Conservation (phyloP, 1,140 invertebrate species). For the Conus betulinus region DNA sequence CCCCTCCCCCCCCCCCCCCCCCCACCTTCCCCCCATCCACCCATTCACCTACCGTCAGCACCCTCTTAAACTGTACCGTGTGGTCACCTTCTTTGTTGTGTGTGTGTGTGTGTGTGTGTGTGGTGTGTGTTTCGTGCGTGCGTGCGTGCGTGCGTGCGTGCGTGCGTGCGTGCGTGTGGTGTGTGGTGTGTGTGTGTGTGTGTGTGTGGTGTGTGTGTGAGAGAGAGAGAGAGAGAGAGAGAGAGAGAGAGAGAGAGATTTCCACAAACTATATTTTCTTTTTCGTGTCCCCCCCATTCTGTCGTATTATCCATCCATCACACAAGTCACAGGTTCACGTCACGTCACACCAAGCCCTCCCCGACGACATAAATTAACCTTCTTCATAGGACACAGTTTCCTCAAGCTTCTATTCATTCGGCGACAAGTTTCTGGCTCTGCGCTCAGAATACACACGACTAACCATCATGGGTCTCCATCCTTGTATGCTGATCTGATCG, state of each 20-base stretch:
- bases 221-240: no score
- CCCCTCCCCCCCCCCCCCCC: no score
- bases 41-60: no score
- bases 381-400: no score
- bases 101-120: constrained; percentile 16
- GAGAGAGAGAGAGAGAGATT: neutral
- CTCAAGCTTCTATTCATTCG: no score
- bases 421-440: no score
- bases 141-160: constrained; percentile 10
- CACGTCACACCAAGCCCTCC: neutral
- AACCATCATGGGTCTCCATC: neutral
- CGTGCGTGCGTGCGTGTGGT: constrained; percentile 12
- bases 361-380: neutral
- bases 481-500: neutral
- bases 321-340: neutral
- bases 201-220: neutral
- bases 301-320: no score
- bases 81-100: no score
- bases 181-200: neutral
- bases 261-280: neutral
- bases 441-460: neutral
- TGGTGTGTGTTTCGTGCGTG: constrained; percentile 17
- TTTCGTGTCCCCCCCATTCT: neutral
- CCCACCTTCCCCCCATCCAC: no score
- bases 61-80: no score